Base-by-base conservation (phyloP, 2,113 vertebrate genomes). In the Platysternon megacephalum region DNA sequence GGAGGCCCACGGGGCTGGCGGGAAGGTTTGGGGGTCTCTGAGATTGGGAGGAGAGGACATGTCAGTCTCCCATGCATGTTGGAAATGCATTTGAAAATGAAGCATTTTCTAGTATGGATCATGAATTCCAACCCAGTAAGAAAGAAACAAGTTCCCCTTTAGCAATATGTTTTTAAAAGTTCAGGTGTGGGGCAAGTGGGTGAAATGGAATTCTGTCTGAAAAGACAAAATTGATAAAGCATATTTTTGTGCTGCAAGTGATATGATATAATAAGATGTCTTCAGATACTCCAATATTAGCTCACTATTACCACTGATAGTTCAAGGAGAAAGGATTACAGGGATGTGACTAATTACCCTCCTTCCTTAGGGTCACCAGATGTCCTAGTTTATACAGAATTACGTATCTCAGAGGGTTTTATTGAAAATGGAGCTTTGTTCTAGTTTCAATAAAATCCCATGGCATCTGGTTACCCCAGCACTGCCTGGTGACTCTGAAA, bases 351-450 rank as follows among this genome's bases (percentile, higher is more conserved):
- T 97, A 97, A 97, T 97, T 97, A 94, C 82, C 95, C 94, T 97
- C 95, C 90, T 96, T 95, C 96, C 94, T 91, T 97, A 95, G 95
- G 95, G 96, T 96, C 92, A 92, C 82, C 89, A 0, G 52, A 26
- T 95, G 95, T 91, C 96, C 97, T 95, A 49, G 3, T 97, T 97
- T 94, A 95, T 96, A 95, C 97, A 93, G 96, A 93, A 91, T 93
- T 79, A 90, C 92, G 93, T 10, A 81, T 97, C 65, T 83, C 91
- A 82, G 58, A 96, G 95, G 93, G 39, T 89, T 93, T 48, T 89
- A 0, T 2, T 85, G 95, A 91, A 97, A 97, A 97, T 89, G 95
- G 97, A 91, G 84, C 96, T 51, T 35, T 7, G 92, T 85, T 97
- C 96, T 97, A 95, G 93, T 97, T 97, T 96, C 89, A 74, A 91